These are phyloP conservation scores for Malurus elegans DNA, from an alignment of 2,113 vertebrate species.

Conservation along the genomic window DNA sequence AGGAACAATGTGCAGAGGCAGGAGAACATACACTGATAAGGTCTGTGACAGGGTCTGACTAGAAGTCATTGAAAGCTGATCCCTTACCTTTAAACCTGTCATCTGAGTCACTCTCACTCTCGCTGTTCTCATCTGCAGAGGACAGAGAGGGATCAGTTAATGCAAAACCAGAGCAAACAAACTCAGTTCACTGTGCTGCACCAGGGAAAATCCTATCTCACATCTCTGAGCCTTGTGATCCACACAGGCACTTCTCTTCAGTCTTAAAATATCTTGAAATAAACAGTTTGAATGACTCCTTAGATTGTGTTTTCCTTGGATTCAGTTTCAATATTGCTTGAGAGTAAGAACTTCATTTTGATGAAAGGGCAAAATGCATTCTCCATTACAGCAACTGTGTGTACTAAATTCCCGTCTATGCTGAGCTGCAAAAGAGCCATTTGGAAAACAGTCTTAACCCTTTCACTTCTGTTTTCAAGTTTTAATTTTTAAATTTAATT, in stretches of 20 bases:
- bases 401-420: background rate
- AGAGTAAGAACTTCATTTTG: background rate
- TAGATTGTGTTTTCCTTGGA: background rate
- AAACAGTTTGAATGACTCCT: background rate
- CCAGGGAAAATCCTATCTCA: background rate
- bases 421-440: background rate
- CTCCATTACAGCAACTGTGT: background rate
- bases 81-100: slow-evolving; percentile 98
- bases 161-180: slow-evolving; percentile 30
- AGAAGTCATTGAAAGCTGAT: background rate
- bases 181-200: background rate
- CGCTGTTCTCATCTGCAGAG: slow-evolving; percentile 95
- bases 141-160: slow-evolving; percentile 53
- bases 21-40: background rate
- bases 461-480: background rate
- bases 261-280: background rate
- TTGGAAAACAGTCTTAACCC: background rate
- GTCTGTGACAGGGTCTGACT: background rate
- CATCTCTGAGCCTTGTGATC: background rate
- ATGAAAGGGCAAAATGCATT: background rate
- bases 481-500: background rate
- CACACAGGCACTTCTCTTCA: background rate
- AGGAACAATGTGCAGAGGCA: background rate
- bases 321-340: background rate
- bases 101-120: slow-evolving; percentile 98